phyloP scores from a whole-genome alignment of 2,888 invertebrate genomes.

The Polia nebulosa region DNA sequence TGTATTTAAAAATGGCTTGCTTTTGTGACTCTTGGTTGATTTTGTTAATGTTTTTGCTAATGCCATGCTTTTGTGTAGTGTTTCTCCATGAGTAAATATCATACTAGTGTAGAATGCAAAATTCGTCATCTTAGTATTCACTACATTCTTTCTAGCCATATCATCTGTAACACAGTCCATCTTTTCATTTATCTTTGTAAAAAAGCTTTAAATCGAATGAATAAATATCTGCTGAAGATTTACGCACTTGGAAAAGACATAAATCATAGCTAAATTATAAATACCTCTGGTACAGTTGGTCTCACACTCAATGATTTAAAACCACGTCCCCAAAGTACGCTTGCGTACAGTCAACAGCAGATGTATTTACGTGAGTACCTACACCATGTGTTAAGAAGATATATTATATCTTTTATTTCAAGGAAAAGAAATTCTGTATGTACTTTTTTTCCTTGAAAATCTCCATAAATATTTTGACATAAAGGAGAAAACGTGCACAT shows the following conservation, averaged over 20 bases:
- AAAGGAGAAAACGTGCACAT: too few relatives aligned
- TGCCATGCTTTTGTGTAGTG: too few relatives aligned
- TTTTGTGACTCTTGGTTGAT: too few relatives aligned
- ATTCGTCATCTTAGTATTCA: too few relatives aligned
- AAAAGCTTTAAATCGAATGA: not conserved
- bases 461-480: not conserved
- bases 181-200: not conserved
- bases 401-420: not conserved
- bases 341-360: constrained; percentile 19
- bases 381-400: too few relatives aligned
- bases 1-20: too few relatives aligned
- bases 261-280: constrained; percentile 20
- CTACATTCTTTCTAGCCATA: not conserved
- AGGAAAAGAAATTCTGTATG: too few relatives aligned
- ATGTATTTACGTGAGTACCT: too few relatives aligned
- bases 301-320: constrained; percentile 36
- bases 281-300: constrained; percentile 18
- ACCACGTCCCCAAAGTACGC: constrained; percentile 6
- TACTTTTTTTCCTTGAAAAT: too few relatives aligned
- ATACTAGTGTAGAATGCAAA: too few relatives aligned
- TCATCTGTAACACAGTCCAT: not conserved
- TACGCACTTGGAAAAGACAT: not conserved
- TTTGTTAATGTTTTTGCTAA: too few relatives aligned
- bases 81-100: too few relatives aligned
- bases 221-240: not conserved